Percentiles rank a stretch among this genome's conserved stretches.
Evolutionary conservation across 2,797 vertebrate genomes (phyloP).

Genomic region (Scleropages formosus): DNA sequence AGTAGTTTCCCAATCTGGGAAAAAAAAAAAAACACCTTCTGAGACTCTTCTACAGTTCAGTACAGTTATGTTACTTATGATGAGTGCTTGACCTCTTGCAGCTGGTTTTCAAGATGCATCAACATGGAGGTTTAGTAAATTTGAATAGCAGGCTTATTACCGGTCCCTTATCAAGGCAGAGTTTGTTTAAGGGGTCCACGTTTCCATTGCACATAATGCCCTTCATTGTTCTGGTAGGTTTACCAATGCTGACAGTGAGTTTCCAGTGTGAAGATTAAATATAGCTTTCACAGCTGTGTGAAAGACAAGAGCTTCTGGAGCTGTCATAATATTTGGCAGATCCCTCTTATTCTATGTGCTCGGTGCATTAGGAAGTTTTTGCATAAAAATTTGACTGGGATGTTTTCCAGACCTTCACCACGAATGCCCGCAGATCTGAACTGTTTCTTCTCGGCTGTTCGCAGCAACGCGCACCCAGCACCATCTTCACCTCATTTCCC

Average conservation of each 20-base stretch:
- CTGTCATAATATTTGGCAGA: neutral
- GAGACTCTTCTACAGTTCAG: neutral
- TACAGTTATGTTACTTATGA: neutral
- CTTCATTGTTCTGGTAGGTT: neutral
- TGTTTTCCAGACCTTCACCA: too few species aligned
- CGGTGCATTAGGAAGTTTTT: neutral
- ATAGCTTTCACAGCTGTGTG: neutral
- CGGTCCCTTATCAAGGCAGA: constrained; percentile 1
- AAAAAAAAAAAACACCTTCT: neutral
- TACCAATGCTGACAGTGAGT: neutral
- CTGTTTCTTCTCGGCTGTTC: too few species aligned
- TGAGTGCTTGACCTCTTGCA: neutral
- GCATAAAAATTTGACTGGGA: too few species aligned
- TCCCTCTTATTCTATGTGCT: neutral
- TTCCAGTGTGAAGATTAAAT: neutral
- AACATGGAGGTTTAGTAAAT: neutral
- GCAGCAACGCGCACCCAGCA: too few species aligned
- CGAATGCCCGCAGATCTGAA: too few species aligned
- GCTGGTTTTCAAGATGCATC: neutral
- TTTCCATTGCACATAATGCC: neutral
- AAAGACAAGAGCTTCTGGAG: neutral
- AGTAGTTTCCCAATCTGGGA: neutral
- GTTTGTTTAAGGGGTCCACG: constrained; percentile 9
- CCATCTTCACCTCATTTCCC: too few species aligned
- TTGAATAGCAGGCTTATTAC: neutral